These are phyloP conservation scores for Limnephilus marmoratus DNA, from an alignment of 2,888 invertebrate genomes.

Conservation along the genomic window DNA sequence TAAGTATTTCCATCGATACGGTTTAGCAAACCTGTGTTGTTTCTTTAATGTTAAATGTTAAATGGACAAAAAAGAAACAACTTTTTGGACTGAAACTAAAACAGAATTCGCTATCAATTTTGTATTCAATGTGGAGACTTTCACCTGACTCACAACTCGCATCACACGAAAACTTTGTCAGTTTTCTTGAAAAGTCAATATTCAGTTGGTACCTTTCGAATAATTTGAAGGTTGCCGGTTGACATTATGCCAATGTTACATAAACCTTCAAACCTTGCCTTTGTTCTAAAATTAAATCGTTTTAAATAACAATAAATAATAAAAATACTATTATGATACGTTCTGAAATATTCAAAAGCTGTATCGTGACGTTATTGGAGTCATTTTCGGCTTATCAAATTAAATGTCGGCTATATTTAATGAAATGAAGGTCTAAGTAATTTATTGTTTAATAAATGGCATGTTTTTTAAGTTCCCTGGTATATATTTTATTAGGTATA, in stretches of 20 bases:
- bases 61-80: not conserved
- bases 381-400: not conserved
- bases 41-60: not conserved
- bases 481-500: not conserved
- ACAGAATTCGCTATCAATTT: too few relatives aligned
- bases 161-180: not conserved
- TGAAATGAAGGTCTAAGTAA: not conserved
- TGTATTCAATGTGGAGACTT: not conserved
- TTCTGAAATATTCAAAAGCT: not conserved
- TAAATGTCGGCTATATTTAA: not conserved
- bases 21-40: not conserved
- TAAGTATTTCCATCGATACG: too few relatives aligned
- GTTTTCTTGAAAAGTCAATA: not conserved
- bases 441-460: conserved; percentile 1
- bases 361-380: not conserved
- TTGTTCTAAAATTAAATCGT: not conserved
- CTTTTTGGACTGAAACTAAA: too few relatives aligned
- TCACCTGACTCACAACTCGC: not conserved
- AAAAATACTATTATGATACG: not conserved
- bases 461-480: not conserved
- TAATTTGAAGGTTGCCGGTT: not conserved
- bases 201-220: not conserved
- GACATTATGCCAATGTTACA: not conserved
- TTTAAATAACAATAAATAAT: not conserved
- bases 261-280: not conserved